Percentiles rank a stretch among this genome's conserved stretches.
These are phyloP conservation scores for Rhorus exstirpatorius DNA, from an alignment of 2,888 invertebrate species.

Conservation along the genomic window DNA sequence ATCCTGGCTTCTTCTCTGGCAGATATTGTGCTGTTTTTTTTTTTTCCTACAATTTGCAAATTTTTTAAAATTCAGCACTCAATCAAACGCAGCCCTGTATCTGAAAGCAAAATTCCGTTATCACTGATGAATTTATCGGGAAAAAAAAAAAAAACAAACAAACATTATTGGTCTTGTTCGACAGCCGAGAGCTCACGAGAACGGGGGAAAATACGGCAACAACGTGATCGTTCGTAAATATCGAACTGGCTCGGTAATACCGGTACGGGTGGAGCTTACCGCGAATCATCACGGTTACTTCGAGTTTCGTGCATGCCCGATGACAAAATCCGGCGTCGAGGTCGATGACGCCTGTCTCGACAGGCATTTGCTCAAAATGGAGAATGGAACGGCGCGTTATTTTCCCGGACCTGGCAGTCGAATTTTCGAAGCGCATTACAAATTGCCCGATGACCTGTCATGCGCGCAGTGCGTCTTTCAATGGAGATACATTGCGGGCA, in stretches of 20 bases:
- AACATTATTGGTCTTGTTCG: constrained; percentile 32
- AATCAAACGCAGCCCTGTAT: no score
- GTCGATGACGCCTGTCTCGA: constrained; percentile 93
- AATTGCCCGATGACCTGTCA: constrained; percentile 89
- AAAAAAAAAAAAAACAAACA: no score
- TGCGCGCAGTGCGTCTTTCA: constrained; percentile 95
- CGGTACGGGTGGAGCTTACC: constrained; percentile 93
- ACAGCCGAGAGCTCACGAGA: constrained; percentile 92
- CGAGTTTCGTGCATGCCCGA: constrained; percentile 93
- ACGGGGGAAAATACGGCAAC: constrained; percentile 93
- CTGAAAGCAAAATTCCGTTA: no score
- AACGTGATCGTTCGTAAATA: constrained; percentile 94
- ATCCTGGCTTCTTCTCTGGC: no score
- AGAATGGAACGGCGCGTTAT: constrained; percentile 88
- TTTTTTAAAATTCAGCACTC: no score
- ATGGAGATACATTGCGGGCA: constrained; percentile 95
- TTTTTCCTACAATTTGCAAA: no score
- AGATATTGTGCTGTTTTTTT: no score
- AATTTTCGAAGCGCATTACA: constrained; percentile 92
- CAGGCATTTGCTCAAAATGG: constrained; percentile 89
- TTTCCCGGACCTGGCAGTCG: constrained; percentile 93
- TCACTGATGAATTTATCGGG: no score
- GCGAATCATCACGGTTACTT: constrained; percentile 96
- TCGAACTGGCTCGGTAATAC: constrained; percentile 89
- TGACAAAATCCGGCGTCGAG: constrained; percentile 87